Conservation (phyloP, 2,888 invertebrate genomes). For the Eupithecia subfuscata region DNA sequence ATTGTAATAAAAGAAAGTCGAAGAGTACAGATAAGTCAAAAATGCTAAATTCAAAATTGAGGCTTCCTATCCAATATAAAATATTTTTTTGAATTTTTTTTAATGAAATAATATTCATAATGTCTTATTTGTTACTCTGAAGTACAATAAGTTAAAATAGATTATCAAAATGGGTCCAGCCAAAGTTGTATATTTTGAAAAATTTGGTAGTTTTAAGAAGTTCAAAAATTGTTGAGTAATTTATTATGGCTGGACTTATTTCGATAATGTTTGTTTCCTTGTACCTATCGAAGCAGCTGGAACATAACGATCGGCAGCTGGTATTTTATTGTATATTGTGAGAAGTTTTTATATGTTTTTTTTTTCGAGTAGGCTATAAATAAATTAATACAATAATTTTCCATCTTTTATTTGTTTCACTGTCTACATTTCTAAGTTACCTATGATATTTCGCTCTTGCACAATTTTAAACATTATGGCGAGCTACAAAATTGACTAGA, state of each 20-base stretch:
- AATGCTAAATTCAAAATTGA: constrained; percentile 34
- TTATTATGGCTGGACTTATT: constrained; percentile 19
- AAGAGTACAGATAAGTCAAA: constrained; percentile 5
- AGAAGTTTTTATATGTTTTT: constrained; percentile 35
- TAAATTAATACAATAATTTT: constrained; percentile 41
- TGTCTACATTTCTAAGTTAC: background rate
- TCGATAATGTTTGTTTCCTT: constrained; percentile 8
- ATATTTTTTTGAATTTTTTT: background rate
- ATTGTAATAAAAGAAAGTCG: background rate
- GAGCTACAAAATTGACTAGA: background rate
- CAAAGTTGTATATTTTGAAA: constrained; percentile 5
- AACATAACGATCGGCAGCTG: background rate
- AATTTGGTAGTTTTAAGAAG: constrained; percentile 1
- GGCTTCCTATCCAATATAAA: constrained; percentile 22
- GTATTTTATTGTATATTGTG: constrained; percentile 25
- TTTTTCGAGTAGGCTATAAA: constrained; percentile 33
- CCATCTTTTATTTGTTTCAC: constrained; percentile 22
- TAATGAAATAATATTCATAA: constrained; percentile 2
- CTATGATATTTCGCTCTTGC: background rate
- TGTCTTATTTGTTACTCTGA: constrained; percentile 10
- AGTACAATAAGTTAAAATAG: constrained; percentile 21
- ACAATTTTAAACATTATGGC: background rate
- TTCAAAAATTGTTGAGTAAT: background rate
- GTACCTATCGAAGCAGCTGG: constrained; percentile 5
- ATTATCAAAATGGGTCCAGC: constrained; percentile 24